Base-by-base conservation (phyloP, 2,113 vertebrate genomes). In the Ceyx margarethae region DNA sequence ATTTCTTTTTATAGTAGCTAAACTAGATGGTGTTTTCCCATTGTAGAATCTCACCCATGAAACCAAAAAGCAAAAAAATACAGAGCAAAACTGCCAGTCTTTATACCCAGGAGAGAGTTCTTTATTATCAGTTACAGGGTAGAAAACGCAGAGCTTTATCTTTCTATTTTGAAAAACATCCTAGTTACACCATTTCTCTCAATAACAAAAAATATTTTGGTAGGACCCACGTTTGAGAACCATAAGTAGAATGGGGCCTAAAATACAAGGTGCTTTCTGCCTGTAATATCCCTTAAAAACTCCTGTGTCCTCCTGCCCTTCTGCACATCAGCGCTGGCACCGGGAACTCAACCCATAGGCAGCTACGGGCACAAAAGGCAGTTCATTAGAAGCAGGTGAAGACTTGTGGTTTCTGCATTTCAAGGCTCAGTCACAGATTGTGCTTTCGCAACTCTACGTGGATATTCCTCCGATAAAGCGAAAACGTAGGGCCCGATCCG, bases 401-500 rank as follows among this genome's bases (percentile, higher is more conserved):
- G n/a, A 3, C 37, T 54, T 57, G 5, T 1, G 20, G n/a, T 40
- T 4, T 2, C 15, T 25, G 23, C 46, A 1, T 72, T 53, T 71
- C 51, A 29, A 1, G 9, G 33, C 29, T 3, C 26, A 54, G 11
- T 1, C 10, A 1, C 2, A 7, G 43, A 4, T 1, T 2, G n/a
- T 33, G 43, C 46, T 92, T 46, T 23, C 48, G 45, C 37, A 57
- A 3, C 18, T 3, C 7, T 5, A 3, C 3, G 5, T 0, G 19
- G 5, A 0, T 2, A 2, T 6, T 18, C 19, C 9, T 45, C 19
- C 2, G 51, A 2, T 53, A 56, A 11, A 2, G 3, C 16, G 22
- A 17, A 35, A 17, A 2, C 3, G 1, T 0, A 33, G 31, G 29
- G 8, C 23, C 29, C 15, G 15, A 9, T 5, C 8, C 0, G 69